Conservation (phyloP, 2,113 vertebrate species). For the Sciurus niger region DNA sequence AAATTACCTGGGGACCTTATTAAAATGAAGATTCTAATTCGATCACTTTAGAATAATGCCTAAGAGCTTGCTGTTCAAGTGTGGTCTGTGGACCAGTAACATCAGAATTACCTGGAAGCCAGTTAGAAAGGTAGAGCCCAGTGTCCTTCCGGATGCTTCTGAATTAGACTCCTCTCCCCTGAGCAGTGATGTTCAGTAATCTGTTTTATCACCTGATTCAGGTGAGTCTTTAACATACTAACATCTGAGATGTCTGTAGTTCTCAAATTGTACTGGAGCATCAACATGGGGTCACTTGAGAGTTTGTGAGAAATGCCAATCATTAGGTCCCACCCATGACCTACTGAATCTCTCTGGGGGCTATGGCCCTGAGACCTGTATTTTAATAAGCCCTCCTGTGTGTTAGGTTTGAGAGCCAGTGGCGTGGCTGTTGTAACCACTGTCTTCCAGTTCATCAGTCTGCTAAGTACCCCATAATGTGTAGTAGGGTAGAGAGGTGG, state of each 20-base stretch:
- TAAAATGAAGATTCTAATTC: background rate
- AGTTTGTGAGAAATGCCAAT: background rate
- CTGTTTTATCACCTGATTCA: background rate
- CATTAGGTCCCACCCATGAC: background rate
- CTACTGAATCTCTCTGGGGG: no score
- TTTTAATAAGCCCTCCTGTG: background rate
- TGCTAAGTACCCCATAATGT: rapidly evolving
- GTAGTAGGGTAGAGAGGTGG: rapidly evolving
- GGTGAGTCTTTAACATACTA: background rate
- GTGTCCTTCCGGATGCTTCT: background rate
- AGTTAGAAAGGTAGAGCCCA: background rate
- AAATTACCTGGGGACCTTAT: background rate
- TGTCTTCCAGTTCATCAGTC: background rate
- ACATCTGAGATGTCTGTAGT: no score
- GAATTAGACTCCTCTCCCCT: background rate
- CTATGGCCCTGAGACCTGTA: background rate
- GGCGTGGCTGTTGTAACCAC: rapidly evolving
- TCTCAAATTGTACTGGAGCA: background rate
- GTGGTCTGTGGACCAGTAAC: background rate
- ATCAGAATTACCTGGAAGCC: background rate
- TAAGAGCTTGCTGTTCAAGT: background rate
- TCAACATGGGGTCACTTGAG: background rate
- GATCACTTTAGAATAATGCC: background rate
- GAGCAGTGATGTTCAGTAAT: background rate
- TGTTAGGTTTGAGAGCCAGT: background rate